A percentile compares a stretch with the other conserved stretches of the same genome.
phyloP scores from a whole-genome alignment of 2,797 vertebrate species.

The Cynodonichthys magdalenae region DNA sequence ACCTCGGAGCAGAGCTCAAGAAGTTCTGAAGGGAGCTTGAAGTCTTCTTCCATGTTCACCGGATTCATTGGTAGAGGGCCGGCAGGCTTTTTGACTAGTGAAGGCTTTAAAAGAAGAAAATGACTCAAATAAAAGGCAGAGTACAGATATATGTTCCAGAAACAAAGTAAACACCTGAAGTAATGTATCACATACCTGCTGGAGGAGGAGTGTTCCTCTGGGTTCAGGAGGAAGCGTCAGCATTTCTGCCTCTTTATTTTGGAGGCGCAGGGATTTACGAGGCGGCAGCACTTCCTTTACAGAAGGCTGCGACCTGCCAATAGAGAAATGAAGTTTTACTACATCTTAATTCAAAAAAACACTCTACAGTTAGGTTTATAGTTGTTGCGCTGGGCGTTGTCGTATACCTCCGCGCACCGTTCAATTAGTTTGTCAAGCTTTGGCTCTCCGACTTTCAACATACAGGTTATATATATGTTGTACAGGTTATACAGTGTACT shows the following conservation, averaged over 20 bases:
- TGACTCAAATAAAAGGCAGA: neutral
- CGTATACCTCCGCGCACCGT: no score
- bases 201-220: neutral
- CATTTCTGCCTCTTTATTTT: constrained; percentile 64
- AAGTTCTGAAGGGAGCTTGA: constrained; percentile 66
- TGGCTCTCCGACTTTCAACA: no score
- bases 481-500: no score
- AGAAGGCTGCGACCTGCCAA: constrained; percentile 59
- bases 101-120: constrained; percentile 24
- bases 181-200: neutral
- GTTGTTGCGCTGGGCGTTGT: no score
- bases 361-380: no score
- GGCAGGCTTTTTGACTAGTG: constrained; percentile 43
- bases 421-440: no score
- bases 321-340: neutral
- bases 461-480: no score
- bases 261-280: constrained; percentile 87
- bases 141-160: neutral
- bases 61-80: constrained; percentile 85
- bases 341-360: no score
- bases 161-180: neutral
- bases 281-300: constrained; percentile 56
- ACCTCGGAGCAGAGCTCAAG: constrained; percentile 82
- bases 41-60: constrained; percentile 64
- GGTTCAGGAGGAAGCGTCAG: constrained; percentile 34